A percentile compares a stretch with the other conserved stretches of the same genome.
Conservation (phyloP, 2,113 vertebrate species). For the Perca schrenkii region DNA sequence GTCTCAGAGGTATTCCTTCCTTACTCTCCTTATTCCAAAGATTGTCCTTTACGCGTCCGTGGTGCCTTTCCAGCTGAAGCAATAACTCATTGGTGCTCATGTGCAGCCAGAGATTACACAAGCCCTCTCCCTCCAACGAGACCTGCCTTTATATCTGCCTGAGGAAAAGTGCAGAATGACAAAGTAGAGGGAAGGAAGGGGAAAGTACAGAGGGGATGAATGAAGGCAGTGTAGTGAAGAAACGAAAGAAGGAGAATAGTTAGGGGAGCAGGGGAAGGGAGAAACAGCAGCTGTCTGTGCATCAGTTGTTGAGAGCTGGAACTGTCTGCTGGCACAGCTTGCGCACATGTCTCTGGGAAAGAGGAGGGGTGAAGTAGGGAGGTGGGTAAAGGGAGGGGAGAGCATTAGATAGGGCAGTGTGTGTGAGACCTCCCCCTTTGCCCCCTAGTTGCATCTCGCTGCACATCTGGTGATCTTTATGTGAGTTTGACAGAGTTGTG, state of each 20-base stretch:
- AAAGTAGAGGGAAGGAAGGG: constrained; percentile 40
- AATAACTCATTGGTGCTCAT: constrained; percentile 52
- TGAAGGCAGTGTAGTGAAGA: constrained; percentile 53
- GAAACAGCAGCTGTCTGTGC: constrained; percentile 63
- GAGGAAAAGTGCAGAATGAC: constrained; percentile 62
- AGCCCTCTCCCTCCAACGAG: constrained; percentile 62
- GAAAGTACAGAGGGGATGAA: constrained; percentile 58
- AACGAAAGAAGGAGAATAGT: constrained; percentile 31
- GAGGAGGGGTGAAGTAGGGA: constrained; percentile 18
- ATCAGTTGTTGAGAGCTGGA: constrained; percentile 61
- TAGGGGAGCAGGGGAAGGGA: constrained; percentile 46
- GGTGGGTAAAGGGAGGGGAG: constrained; percentile 36
- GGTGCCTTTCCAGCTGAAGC: constrained; percentile 47
- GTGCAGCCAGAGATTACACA: constrained; percentile 72
- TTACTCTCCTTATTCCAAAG: constrained; percentile 22
- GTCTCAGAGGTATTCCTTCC: constrained; percentile 25
- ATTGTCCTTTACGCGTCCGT: constrained; percentile 6
- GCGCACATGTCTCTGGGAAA: constrained; percentile 67
- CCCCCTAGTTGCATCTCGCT: constrained; percentile 57
- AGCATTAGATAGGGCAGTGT: constrained; percentile 52
- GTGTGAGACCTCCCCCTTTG: constrained; percentile 67
- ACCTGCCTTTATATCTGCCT: constrained; percentile 63
- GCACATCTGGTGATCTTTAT: constrained; percentile 76
- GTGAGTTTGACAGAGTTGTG: constrained; percentile 51
- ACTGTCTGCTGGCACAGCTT: constrained; percentile 63